Base-by-base conservation (phyloP, 2,888 invertebrate species). In the Drosophila koepferae region DNA sequence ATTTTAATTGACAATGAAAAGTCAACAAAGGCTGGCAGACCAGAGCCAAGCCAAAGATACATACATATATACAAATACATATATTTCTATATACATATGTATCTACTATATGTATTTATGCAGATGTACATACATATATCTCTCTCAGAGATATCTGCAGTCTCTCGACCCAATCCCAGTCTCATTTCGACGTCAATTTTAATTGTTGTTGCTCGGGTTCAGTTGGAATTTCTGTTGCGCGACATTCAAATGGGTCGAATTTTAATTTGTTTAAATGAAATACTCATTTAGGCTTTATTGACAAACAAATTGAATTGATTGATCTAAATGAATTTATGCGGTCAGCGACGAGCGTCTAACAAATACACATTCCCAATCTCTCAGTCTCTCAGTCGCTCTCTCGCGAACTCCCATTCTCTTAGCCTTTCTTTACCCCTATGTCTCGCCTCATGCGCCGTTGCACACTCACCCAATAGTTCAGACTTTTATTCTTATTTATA, bases 271-370 rank as follows among this genome's bases (percentile, higher is more conserved):
- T 91, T 92, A 91, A 92, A 92, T 92, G 91, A 92, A 92, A 92
- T 91, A 91, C 91, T 91, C 91, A 92, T 92, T 92, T 91, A 91
- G 90, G 84, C 89, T 92, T 92, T 93, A 93, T 93, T 93, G 93
- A 91, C 92, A 92, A 92, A 92, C 91, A 92, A 93, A 93, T 93
- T 93, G 92, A 93, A 92, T 92, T 93, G 93, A 93, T 93, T 93
- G 93, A 93, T 93, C 92, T 93, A 93, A 93, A 93, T 93, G 92
- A 92, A 92, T 93, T 93, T 92, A 93, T 93, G 91, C 91, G 88
- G 69, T 71, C 82, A 82, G 77, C 82, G 51, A 43, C 70, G 69
- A 76, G 54, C 72, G 48, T 72, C 83, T 74, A 74, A 68, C 72
- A 58, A 59, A 53, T 63, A 43, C 74, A 36, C n/a, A 31, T 48